These are phyloP conservation scores for Alces alces DNA, from an alignment of 2,113 vertebrate genomes.

Conservation along the genomic window DNA sequence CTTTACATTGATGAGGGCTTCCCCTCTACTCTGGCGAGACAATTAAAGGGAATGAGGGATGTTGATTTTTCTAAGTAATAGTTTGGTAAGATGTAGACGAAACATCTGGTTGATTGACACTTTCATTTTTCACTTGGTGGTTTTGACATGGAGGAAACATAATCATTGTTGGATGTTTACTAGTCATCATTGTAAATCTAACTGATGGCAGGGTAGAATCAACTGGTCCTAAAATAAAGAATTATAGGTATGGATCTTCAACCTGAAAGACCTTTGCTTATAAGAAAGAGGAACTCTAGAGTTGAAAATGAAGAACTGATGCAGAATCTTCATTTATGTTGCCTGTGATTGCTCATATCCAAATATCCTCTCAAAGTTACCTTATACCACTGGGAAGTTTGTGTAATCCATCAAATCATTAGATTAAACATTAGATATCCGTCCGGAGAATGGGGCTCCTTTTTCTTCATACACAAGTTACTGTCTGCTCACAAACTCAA, in stretches of 20 bases:
- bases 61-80: slow-evolving; percentile 17
- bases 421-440: background rate
- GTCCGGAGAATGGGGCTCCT: background rate
- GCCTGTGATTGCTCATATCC: background rate
- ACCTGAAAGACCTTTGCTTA: background rate
- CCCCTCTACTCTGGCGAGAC: background rate
- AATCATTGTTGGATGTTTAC: background rate
- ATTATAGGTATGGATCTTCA: background rate
- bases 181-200: background rate
- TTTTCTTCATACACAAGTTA: background rate
- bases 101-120: slow-evolving; percentile 12
- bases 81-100: slow-evolving; percentile 34
- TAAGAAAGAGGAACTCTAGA: background rate
- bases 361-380: background rate
- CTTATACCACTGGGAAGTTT: background rate
- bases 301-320: background rate
- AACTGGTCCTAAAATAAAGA: slow-evolving; percentile 15
- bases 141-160: slow-evolving; percentile 18
- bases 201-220: background rate
- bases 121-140: slow-evolving; percentile 37
- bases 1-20: background rate
- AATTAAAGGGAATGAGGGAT: slow-evolving; percentile 20
- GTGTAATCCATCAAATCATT: background rate
- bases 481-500: background rate
- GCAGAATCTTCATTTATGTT: background rate